Conservation (phyloP, 2,113 vertebrate genomes). For the Etheostoma spectabile region DNA sequence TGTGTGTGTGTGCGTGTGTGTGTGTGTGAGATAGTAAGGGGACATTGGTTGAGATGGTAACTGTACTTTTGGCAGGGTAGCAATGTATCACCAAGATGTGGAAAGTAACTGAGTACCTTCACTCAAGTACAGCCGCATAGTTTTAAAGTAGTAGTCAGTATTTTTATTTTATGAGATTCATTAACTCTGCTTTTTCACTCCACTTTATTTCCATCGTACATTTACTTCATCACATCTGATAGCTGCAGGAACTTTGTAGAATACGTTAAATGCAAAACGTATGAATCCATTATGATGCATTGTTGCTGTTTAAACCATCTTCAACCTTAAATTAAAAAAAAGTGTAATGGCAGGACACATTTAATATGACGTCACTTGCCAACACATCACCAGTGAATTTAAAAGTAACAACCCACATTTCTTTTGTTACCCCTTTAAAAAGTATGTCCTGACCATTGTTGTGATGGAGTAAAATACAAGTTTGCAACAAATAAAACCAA, state of each 20-base stretch:
- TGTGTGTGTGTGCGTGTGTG: slow-evolving; percentile 22
- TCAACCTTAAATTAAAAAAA: background rate
- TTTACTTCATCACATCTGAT: background rate
- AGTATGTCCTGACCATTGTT: background rate
- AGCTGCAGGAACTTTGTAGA: background rate
- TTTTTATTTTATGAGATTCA: background rate
- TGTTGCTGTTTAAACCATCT: background rate
- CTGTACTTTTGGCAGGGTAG: background rate
- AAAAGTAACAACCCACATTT: background rate
- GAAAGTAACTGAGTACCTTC: slow-evolving; percentile 5
- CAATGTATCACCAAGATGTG: background rate
- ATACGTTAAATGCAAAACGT: background rate
- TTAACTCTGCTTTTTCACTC: background rate
- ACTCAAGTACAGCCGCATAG: background rate
- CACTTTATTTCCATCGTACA: background rate
- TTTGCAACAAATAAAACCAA: background rate
- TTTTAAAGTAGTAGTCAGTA: background rate
- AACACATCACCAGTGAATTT: background rate
- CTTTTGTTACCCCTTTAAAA: background rate
- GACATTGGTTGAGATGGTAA: background rate
- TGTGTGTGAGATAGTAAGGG: slow-evolving; percentile 14
- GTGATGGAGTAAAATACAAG: background rate
- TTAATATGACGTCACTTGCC: background rate
- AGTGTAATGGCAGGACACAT: background rate
- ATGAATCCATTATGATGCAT: background rate